Conservation (phyloP, 2,797 vertebrate species). For the Clarias laeviceps region DNA sequence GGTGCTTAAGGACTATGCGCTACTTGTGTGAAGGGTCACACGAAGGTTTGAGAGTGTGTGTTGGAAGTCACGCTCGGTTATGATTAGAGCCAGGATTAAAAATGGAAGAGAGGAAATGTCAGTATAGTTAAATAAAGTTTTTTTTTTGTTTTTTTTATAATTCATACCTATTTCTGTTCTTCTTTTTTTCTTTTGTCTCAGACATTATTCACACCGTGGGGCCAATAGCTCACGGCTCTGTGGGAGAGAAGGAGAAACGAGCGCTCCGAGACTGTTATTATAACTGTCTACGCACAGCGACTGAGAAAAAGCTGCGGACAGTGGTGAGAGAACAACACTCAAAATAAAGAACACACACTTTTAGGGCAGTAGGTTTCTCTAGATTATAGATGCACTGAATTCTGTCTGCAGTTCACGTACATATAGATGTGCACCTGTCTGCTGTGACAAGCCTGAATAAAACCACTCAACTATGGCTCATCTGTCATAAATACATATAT, state of each 20-base stretch:
- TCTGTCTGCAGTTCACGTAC: neutral
- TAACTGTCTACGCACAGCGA: slow-evolving; percentile 76
- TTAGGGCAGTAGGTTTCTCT: neutral
- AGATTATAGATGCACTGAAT: neutral
- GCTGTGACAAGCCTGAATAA: neutral
- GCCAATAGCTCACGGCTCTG: slow-evolving; percentile 78
- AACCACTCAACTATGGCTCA: neutral
- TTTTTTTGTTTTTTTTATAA: slow-evolving; percentile 25
- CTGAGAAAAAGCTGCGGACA: slow-evolving; percentile 73
- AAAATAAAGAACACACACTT: neutral
- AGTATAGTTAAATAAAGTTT: slow-evolving; percentile 9
- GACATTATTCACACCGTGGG: slow-evolving; percentile 91
- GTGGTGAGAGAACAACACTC: slow-evolving; percentile 73
- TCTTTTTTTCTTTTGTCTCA: slow-evolving; percentile 57
- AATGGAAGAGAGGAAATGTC: neutral
- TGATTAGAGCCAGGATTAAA: neutral
- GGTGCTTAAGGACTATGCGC: neutral
- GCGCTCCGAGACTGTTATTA: slow-evolving; percentile 82
- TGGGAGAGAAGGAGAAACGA: slow-evolving; percentile 71
- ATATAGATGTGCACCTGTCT: neutral
- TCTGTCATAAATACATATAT: neutral
- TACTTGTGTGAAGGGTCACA: slow-evolving; percentile 15
- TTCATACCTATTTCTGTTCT: slow-evolving; percentile 19
- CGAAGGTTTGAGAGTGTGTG: neutral
- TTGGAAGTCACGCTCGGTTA: neutral